A percentile compares a stretch with the other conserved stretches of the same genome.
These are phyloP conservation scores for Drosophila infuscata DNA, from an alignment of 2,888 invertebrate genomes.

Conservation along the genomic window DNA sequence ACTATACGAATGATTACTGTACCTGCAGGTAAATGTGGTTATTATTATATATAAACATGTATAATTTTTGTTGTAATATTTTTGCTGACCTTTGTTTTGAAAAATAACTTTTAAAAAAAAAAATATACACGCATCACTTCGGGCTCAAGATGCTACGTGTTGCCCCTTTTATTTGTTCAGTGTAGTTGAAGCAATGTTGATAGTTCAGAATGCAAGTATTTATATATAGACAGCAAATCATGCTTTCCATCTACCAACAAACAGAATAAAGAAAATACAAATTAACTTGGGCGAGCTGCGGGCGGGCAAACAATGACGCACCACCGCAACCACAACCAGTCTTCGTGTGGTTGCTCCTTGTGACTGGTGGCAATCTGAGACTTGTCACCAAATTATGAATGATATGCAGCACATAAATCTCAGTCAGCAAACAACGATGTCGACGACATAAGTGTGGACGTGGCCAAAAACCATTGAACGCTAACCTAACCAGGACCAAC, in stretches of 20 bases:
- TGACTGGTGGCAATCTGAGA: slow-evolving; percentile 66
- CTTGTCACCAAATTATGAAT: slow-evolving; percentile 80
- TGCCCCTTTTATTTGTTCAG: neutral
- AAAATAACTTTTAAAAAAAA: neutral
- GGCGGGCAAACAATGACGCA: slow-evolving; percentile 29
- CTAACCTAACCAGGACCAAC: slow-evolving; percentile 39
- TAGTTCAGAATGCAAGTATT: slow-evolving; percentile 1
- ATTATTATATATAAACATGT: too few species aligned
- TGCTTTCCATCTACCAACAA: slow-evolving; percentile 55
- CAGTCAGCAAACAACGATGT: slow-evolving; percentile 71
- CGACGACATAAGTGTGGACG: slow-evolving; percentile 36
- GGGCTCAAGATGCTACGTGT: neutral
- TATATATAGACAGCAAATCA: slow-evolving; percentile 39
- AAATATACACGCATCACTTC: neutral
- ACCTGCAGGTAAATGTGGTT: too few species aligned
- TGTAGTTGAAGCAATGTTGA: slow-evolving; percentile 1
- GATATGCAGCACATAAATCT: slow-evolving; percentile 78
- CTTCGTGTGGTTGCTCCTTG: slow-evolving; percentile 13
- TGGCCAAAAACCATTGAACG: slow-evolving; percentile 48
- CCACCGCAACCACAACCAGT: slow-evolving; percentile 13
- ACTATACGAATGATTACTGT: neutral
- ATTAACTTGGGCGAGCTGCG: slow-evolving; percentile 67
- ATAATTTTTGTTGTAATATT: neutral
- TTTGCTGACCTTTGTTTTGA: neutral
- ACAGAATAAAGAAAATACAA: slow-evolving; percentile 73